A percentile compares a stretch with the other conserved stretches of the same genome.
Evolutionary conservation across 2,888 invertebrate species (phyloP).

Genomic region (Diplolepis rosae): DNA sequence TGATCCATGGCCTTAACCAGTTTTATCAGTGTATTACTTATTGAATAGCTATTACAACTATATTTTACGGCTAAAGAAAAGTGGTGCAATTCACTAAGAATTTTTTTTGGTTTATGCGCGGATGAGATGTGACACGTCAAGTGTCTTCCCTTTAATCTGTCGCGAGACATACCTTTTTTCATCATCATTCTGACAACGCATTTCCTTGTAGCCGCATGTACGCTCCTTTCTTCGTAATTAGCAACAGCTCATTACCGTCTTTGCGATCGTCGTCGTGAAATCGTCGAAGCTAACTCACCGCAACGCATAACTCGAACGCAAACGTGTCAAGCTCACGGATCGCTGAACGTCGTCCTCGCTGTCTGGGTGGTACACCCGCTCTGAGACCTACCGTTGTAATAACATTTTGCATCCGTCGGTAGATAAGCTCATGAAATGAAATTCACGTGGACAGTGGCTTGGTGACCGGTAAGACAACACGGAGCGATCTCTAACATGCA

Average conservation of each 20-base stretch:
- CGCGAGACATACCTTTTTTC: neutral
- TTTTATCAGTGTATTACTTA: too few relatives aligned
- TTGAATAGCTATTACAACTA: too few relatives aligned
- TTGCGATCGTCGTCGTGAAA: conserved; percentile 32
- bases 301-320: conserved; percentile 65
- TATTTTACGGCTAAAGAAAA: too few relatives aligned
- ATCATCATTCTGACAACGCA: neutral
- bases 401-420: conserved; percentile 34
- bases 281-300: conserved; percentile 48
- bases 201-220: neutral
- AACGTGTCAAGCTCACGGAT: conserved; percentile 64
- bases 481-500: too few relatives aligned
- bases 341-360: conserved; percentile 50
- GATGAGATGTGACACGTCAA: neutral
- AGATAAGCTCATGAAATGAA: conserved; percentile 19
- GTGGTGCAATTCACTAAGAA: too few relatives aligned
- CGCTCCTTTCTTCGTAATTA: too few relatives aligned
- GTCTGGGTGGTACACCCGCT: conserved; percentile 51
- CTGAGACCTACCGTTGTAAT: conserved; percentile 36
- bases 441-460: conserved; percentile 21
- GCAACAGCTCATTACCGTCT: neutral
- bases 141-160: neutral
- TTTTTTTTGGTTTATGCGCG: too few relatives aligned
- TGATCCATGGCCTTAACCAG: too few relatives aligned
- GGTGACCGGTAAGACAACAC: too few relatives aligned